A percentile compares a stretch with the other conserved stretches of the same genome.
phyloP scores from a whole-genome alignment of 2,888 invertebrate species.

The Parnassius apollo region DNA sequence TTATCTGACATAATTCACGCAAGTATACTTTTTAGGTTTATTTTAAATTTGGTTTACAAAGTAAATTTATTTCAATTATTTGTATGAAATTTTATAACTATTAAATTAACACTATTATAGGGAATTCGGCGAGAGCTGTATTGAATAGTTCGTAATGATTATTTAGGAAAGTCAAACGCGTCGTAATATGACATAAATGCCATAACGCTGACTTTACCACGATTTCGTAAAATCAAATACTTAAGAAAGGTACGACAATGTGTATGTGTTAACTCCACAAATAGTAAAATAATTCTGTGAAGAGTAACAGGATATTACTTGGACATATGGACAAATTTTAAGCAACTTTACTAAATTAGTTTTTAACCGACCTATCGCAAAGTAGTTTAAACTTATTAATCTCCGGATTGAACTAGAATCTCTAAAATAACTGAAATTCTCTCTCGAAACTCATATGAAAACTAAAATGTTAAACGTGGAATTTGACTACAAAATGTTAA shows the following conservation, averaged over 20 bases:
- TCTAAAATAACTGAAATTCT: no score
- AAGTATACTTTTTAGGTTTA: no score
- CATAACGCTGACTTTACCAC: conserved; percentile 23
- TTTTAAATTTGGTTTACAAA: no score
- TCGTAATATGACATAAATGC: conserved; percentile 9
- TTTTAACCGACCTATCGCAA: background rate
- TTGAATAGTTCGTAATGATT: conserved; percentile 10
- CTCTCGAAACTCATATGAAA: no score
- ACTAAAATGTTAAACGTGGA: no score
- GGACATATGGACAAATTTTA: conserved; percentile 37
- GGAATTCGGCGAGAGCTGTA: background rate
- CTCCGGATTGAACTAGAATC: no score
- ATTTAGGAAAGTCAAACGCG: conserved; percentile 8
- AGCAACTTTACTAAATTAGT: conserved; percentile 23
- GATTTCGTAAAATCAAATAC: conserved; percentile 33
- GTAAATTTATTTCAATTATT: no score
- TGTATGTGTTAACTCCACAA: conserved; percentile 38
- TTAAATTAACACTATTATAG: background rate
- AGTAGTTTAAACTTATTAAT: no score
- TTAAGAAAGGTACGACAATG: conserved; percentile 32
- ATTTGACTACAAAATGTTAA: no score
- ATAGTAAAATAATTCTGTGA: conserved; percentile 43
- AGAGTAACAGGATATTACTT: conserved; percentile 36
- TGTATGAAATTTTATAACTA: no score
- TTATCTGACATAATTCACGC: conserved; percentile 28